These are phyloP conservation scores for Ochlodes sylvanus DNA, from an alignment of 2,888 invertebrate species.

Conservation along the genomic window DNA sequence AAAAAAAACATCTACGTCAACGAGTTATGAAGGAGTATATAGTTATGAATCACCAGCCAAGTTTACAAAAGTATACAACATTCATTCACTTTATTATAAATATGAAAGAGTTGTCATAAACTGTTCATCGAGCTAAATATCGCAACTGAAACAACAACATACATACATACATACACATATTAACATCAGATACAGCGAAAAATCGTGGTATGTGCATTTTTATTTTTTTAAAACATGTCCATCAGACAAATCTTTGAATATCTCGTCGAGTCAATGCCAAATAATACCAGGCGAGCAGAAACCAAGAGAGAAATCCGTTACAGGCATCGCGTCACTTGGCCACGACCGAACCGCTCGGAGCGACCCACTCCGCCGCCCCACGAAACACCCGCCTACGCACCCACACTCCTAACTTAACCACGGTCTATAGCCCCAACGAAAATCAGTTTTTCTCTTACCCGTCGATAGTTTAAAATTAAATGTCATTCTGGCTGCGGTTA, in stretches of 20 bases:
- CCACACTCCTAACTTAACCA: constrained; percentile 58
- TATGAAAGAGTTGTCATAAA: neutral
- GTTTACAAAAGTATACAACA: no score
- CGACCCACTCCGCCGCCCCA: constrained; percentile 45
- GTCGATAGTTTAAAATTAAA: constrained; percentile 82
- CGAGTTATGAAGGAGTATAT: no score
- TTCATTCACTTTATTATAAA: no score
- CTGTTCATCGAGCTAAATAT: neutral
- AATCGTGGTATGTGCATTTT: neutral
- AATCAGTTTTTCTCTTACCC: constrained; percentile 76
- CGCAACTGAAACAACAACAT: neutral
- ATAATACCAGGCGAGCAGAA: constrained; percentile 75
- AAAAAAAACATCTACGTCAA: no score
- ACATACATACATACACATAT: neutral
- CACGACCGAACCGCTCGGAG: constrained; percentile 37
- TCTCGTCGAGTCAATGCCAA: constrained; percentile 82
- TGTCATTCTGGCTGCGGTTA: constrained; percentile 79
- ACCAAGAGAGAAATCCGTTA: constrained; percentile 58
- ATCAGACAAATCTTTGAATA: constrained; percentile 55
- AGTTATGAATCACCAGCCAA: no score
- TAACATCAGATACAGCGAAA: neutral
- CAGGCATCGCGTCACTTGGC: constrained; percentile 49
- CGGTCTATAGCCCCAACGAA: constrained; percentile 60
- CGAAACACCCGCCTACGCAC: constrained; percentile 51
- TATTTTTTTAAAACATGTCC: constrained; percentile 19